These are phyloP conservation scores for Ostrea edulis DNA, from an alignment of 1,140 invertebrate species.

Conservation along the genomic window DNA sequence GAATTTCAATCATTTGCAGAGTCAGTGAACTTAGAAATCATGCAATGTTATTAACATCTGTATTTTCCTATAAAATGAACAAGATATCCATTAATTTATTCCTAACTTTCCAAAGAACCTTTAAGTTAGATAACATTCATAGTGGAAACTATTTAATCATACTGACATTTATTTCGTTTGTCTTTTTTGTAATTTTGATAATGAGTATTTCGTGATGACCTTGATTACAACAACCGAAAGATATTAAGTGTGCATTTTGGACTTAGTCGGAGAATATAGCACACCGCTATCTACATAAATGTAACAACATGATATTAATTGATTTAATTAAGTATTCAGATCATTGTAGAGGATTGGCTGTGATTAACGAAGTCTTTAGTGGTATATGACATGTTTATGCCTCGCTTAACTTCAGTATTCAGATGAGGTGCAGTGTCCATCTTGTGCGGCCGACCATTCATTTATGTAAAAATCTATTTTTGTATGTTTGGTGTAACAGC, in stretches of 20 bases:
- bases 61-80: neutral
- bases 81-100: slow-evolving; percentile 22
- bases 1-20: too few relatives aligned
- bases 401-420: neutral
- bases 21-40: neutral
- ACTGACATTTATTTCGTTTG: slow-evolving; percentile 32
- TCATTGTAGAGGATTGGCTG: neutral
- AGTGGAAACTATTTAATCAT: slow-evolving; percentile 30
- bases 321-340: slow-evolving; percentile 35
- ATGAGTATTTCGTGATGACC: slow-evolving; percentile 34
- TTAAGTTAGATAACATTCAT: neutral
- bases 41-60: neutral
- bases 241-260: slow-evolving; percentile 14
- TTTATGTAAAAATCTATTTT: neutral
- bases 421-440: neutral
- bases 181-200: slow-evolving; percentile 36
- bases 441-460: neutral
- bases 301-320: slow-evolving; percentile 29
- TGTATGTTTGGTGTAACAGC: neutral
- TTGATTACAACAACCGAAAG: neutral
- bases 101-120: neutral
- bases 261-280: neutral
- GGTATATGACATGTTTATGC: neutral
- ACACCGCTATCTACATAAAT: neutral
- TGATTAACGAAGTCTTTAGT: slow-evolving; percentile 4